Evolutionary conservation across 2,888 invertebrate genomes (phyloP), one percentile per base, ranked within the genome.

Genomic region (Eumerus sabulonum): DNA sequence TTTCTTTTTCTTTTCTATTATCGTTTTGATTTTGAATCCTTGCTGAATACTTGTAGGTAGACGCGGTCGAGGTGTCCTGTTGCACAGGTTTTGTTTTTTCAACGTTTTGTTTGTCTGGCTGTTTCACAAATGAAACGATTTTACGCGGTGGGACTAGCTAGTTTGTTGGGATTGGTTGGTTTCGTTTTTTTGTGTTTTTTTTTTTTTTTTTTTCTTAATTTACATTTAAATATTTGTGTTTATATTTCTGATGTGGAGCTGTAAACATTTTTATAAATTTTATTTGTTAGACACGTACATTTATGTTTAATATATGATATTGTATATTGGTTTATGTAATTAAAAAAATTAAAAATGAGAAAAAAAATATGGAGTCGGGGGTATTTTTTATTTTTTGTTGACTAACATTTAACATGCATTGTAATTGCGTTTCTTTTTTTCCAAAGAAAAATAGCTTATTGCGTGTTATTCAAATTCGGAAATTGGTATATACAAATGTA

Each of bases 211-310:
- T 48, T 40, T 36, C 17, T 36, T 36, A 44, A 35, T 19, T 47
- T 60, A 36, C 11, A 40, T 40, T 18, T 45, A n/a, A n/a, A n/a
- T n/a, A n/a, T 56, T 60, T 71, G 19, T 71, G 47, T 50, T 66
- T 13, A 16, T 27, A 27, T 51, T 44, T 53, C 53, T 70, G 59
- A 35, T 60, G 64, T 38, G 59, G 66, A 66, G 73, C 73, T 73
- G 73, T 59, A 73, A 73, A 60, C 73, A 73, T 53, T 66, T 72
- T 59, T 53, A 59, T 64, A 64, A 73, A 72, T 16, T 62, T 70
- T 62, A 57, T 18, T 54, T 56, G 14, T 42, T 38, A 63, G 59
- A 73, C 57, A 60, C 42, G 66, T 9, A 38, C 17, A 59, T 9
- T 60, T 36, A 59, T 35, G 42, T 27, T 38, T 36, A 16, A 48